These are phyloP conservation scores for Tipula lateralis DNA, from an alignment of 2,888 invertebrate species.

Conservation along the genomic window DNA sequence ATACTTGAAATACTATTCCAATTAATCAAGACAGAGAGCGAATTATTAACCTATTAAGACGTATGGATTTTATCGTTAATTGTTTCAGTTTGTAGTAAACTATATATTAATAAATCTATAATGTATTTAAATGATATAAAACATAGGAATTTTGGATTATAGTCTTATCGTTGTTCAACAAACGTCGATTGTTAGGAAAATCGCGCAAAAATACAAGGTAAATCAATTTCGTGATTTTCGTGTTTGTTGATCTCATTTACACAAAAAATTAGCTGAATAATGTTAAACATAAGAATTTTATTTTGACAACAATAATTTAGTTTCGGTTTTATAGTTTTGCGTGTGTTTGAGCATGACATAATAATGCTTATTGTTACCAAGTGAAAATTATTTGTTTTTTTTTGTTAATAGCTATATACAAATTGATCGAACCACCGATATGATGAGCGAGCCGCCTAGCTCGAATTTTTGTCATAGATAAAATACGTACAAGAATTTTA, in stretches of 20 bases:
- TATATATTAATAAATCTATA: not conserved
- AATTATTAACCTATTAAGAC: not conserved
- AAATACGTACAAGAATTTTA: no score
- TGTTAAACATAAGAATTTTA: not conserved
- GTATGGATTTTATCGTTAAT: not conserved
- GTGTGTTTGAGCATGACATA: not conserved
- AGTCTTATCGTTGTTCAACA: not conserved
- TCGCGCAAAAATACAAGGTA: not conserved
- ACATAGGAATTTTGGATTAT: not conserved
- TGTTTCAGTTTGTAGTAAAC: not conserved
- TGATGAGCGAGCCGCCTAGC: no score
- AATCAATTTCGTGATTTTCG: not conserved
- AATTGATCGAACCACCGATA: no score
- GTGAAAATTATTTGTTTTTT: not conserved
- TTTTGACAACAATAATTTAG: not conserved
- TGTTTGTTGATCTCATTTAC: not conserved
- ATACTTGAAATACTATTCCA: constrained; percentile 9
- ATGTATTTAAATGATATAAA: not conserved
- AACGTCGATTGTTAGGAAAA: not conserved
- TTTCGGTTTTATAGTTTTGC: not conserved
- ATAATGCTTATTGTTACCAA: not conserved
- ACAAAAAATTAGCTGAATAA: not conserved
- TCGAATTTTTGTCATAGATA: no score
- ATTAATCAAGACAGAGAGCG: not conserved
- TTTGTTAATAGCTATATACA: no score